Conservation (phyloP, 2,113 vertebrate genomes). For the Chaetodon trifascialis region DNA sequence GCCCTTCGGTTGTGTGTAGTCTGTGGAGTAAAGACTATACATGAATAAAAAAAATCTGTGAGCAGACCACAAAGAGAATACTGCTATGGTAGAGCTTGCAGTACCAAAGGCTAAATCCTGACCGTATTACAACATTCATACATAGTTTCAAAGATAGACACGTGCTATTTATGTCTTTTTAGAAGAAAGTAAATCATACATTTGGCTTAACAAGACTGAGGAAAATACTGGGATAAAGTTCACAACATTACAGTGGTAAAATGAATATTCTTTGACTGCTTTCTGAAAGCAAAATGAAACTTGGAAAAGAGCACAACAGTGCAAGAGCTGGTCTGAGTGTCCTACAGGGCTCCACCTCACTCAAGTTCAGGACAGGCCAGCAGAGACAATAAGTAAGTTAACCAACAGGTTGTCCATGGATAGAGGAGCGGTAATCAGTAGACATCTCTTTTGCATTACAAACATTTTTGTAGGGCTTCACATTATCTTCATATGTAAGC, state of each 20-base stretch:
- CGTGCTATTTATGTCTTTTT: slow-evolving; percentile 24
- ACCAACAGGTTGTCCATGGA: slow-evolving; percentile 64
- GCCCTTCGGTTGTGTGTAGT: slow-evolving; percentile 45
- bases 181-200: slow-evolving; percentile 47
- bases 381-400: slow-evolving; percentile 46
- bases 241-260: slow-evolving; percentile 63
- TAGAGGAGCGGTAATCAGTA: slow-evolving; percentile 84
- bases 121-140: slow-evolving; percentile 64
- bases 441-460: slow-evolving; percentile 80
- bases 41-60: slow-evolving; percentile 14
- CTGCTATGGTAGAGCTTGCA: slow-evolving; percentile 65
- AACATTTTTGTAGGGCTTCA: slow-evolving; percentile 84
- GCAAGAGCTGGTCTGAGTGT: slow-evolving; percentile 53
- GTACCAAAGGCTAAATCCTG: slow-evolving; percentile 50
- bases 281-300: slow-evolving; percentile 64
- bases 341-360: slow-evolving; percentile 49
- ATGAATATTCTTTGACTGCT: slow-evolving; percentile 51
- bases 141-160: slow-evolving; percentile 51
- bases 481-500: slow-evolving; percentile 86
- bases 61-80: slow-evolving; percentile 60
- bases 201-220: slow-evolving; percentile 59
- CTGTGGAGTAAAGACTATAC: slow-evolving; percentile 24
- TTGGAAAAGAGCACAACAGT: slow-evolving; percentile 45
- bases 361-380: slow-evolving; percentile 65
- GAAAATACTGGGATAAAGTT: slow-evolving; percentile 52